phyloP scores from a whole-genome alignment of 1,140 invertebrate genomes.

The Rhyzopertha dominica region DNA sequence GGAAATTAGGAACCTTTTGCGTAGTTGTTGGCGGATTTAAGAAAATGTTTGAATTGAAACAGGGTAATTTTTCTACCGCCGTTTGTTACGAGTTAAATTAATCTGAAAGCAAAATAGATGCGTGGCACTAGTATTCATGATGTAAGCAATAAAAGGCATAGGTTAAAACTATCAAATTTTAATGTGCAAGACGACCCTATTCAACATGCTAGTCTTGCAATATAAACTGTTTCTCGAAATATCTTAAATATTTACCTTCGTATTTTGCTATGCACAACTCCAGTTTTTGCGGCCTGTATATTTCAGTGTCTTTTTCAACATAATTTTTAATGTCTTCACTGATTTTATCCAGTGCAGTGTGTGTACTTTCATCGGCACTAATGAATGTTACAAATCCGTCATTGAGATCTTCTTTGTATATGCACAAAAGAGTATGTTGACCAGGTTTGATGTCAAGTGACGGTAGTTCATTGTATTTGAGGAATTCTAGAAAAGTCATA shows the following conservation, averaged over 20 bases:
- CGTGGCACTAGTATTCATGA: too few relatives aligned
- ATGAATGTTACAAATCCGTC: not conserved
- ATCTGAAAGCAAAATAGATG: too few relatives aligned
- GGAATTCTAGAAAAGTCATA: not conserved
- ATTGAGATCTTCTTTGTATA: not conserved
- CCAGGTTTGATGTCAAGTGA: not conserved
- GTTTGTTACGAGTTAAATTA: too few relatives aligned
- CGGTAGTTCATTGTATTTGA: not conserved
- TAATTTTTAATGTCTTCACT: not conserved
- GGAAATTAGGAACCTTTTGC: too few relatives aligned
- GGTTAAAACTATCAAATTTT: too few relatives aligned
- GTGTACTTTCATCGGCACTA: not conserved
- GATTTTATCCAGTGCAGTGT: not conserved
- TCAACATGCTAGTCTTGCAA: too few relatives aligned
- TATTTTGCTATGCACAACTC: slow-evolving; percentile 1
- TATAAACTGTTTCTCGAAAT: too few relatives aligned
- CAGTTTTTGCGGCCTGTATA: not conserved
- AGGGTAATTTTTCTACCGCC: too few relatives aligned
- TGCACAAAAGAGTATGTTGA: not conserved
- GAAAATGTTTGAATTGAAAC: too few relatives aligned
- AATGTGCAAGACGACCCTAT: too few relatives aligned
- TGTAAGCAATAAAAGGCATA: too few relatives aligned
- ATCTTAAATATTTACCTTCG: slow-evolving; percentile 5
- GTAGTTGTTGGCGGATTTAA: too few relatives aligned
- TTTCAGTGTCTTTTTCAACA: not conserved